Base-by-base conservation (phyloP, 2,113 vertebrate genomes). In the Equus przewalskii region DNA sequence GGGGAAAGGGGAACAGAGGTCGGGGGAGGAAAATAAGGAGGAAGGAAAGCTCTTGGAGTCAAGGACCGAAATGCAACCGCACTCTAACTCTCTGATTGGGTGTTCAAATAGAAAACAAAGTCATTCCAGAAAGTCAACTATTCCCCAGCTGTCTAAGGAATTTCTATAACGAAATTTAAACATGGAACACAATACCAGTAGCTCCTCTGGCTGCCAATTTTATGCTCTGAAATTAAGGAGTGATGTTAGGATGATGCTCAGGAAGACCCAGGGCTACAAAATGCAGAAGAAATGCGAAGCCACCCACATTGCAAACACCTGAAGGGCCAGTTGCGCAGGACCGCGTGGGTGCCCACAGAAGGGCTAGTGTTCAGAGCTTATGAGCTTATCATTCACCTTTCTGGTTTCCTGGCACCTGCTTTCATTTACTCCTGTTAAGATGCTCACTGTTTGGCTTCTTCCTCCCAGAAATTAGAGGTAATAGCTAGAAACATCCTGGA, bases 31-130 rank as follows among this genome's bases (percentile, higher is more conserved):
- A 78, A 26, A 41, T 2, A 60, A 41, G 30, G 33, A 49, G 60
- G 15, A 49, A 46, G 7, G 41, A 7, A 54, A 10, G 15, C 9
- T 49, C 11, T 2, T 15, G n/a, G 92, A 58, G n/a, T 67, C 33
- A 60, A 49, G 19, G 7, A 60, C 8, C 0, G 0, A 79, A 82
- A 64, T 33, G 7, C 28, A 51, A 3, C 49, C 51, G 16, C 62
- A 11, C 30, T 44, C 44, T 18, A 30, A 21, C 6, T 10, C 7
- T 36, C 28, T 5, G 0, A 7, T 11, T 11, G 3, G 0, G 9
- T 26, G 12, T 19, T 36, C 96, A 33, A 13, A 51, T 13, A n/a
- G 56, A 94, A 86, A 81, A 51, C 60, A 67, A 73, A 24, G 41
- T 26, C 26, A 51, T 15, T 65, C 46, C 58, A 78, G 65, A 92